Conservation (phyloP, 2,797 vertebrate genomes). For the Spinibarbus caldwelli region DNA sequence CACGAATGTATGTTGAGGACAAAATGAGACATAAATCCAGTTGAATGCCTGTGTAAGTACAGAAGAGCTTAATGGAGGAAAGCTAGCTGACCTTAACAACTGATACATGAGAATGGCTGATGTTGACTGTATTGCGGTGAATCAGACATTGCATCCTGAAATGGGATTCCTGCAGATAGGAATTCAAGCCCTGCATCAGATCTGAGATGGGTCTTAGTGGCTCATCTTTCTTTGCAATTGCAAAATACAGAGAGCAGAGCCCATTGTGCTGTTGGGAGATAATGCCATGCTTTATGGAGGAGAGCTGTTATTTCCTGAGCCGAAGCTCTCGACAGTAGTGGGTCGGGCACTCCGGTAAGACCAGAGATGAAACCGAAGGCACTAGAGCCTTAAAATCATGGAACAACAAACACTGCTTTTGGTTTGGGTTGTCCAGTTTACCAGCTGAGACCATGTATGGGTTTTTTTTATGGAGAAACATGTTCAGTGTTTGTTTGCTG, state of each 20-base stretch:
- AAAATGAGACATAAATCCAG: not conserved
- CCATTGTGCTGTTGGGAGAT: not conserved
- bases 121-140: not conserved
- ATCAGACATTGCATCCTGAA: not conserved
- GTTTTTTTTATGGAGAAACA: not conserved
- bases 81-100: not conserved
- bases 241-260: not conserved
- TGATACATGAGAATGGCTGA: not conserved
- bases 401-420: not conserved
- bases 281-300: not conserved
- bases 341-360: not conserved
- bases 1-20: not conserved
- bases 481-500: not conserved
- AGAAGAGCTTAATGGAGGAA: not conserved
- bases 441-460: not conserved
- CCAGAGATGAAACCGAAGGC: not conserved
- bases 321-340: not conserved
- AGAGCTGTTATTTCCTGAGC: not conserved
- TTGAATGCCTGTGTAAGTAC: not conserved
- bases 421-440: not conserved
- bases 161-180: not conserved
- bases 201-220: not conserved
- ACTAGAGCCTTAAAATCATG: not conserved
- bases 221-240: conserved; percentile 7
- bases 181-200: not conserved